phyloP scores from a whole-genome alignment of 2,888 invertebrate genomes.

The Hybos culiciformis region DNA sequence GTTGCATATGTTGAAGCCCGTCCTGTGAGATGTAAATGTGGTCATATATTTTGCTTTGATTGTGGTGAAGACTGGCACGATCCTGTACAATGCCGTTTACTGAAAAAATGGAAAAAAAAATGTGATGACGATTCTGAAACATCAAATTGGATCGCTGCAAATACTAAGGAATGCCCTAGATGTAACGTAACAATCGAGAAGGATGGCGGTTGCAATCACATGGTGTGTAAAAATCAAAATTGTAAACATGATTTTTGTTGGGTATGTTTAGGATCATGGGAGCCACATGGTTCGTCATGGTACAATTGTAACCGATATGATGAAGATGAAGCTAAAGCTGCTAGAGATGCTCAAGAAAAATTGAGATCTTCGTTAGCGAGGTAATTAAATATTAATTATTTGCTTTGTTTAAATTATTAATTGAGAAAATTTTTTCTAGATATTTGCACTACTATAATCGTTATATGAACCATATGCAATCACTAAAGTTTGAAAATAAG shows the following conservation, averaged over 20 bases:
- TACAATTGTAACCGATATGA: slow-evolving; percentile 97
- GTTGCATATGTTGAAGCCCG: slow-evolving; percentile 82
- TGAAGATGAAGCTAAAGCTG: slow-evolving; percentile 91
- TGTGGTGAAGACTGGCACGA: slow-evolving; percentile 98
- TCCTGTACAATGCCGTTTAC: slow-evolving; percentile 85
- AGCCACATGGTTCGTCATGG: slow-evolving; percentile 96
- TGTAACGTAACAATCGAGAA: slow-evolving; percentile 95
- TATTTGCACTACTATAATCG: slow-evolving; percentile 98
- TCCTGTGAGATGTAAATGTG: slow-evolving; percentile 86
- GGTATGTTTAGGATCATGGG: slow-evolving; percentile 98
- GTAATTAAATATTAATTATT: slow-evolving; percentile 42
- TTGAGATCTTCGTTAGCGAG: slow-evolving; percentile 89
- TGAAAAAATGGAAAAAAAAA: slow-evolving; percentile 95
- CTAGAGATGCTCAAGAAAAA: slow-evolving; percentile 89
- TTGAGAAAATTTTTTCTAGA: slow-evolving; percentile 36
- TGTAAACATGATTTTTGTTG: slow-evolving; percentile 98
- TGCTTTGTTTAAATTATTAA: not conserved
- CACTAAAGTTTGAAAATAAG: slow-evolving; percentile 93
- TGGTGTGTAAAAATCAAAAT: slow-evolving; percentile 95
- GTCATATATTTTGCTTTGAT: slow-evolving; percentile 87
- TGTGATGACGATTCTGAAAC: slow-evolving; percentile 99
- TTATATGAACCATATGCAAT: slow-evolving; percentile 99
- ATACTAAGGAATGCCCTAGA: slow-evolving; percentile 97
- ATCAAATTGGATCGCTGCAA: slow-evolving; percentile 98
- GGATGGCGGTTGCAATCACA: slow-evolving; percentile 98